Evolutionary conservation across 2,888 invertebrate genomes (phyloP), one percentile per base, ranked within the genome.

Genomic region (Notodonta dromedarius): DNA sequence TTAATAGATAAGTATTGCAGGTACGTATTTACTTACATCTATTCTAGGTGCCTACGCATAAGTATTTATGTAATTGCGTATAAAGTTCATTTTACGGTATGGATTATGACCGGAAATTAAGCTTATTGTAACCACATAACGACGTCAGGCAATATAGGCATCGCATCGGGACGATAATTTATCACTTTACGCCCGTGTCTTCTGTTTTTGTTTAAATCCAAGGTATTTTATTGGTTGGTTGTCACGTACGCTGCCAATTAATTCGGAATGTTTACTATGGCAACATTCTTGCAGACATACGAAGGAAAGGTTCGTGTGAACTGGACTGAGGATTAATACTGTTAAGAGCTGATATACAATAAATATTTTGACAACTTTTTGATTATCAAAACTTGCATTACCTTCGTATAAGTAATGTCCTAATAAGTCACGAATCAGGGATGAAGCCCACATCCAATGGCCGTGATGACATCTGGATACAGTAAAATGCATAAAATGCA

Each of bases 141-240:
- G 48, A 50, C 50, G 9, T 52, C 13, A 9, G 35, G 4, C 35
- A 6, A 51, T 51, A 51, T 11, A 52, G 12, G 52, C 52, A 12
- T 64, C 61, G 52, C 52, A 12, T 64, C 61, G 44, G 57, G 58
- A 71, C 71, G 67, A 72, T 69, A 67, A 71, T 71, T 66, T 59
- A 62, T 69, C 75, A 67, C 51, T 74, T 71, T 69, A 72, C 69
- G 67, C 63, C 56, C 69, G 60, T 63, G 60, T 67, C 64, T 48
- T 61, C 66, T 65, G 66, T 63, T 74, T 74, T 73, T 70, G 76
- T 76, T 73, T 66, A 70, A 24, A 74, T 60, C 62, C 64, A 67
- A 69, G 66, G 60, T 71, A 81, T 78, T 75, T 79, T 79, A 80
- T 76, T 71, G 60, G 71, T 72, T 61, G 74, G 71, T 72, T 61